Evolutionary conservation across 2,797 vertebrate genomes (phyloP).

Genomic region (Ibycter americanus): DNA sequence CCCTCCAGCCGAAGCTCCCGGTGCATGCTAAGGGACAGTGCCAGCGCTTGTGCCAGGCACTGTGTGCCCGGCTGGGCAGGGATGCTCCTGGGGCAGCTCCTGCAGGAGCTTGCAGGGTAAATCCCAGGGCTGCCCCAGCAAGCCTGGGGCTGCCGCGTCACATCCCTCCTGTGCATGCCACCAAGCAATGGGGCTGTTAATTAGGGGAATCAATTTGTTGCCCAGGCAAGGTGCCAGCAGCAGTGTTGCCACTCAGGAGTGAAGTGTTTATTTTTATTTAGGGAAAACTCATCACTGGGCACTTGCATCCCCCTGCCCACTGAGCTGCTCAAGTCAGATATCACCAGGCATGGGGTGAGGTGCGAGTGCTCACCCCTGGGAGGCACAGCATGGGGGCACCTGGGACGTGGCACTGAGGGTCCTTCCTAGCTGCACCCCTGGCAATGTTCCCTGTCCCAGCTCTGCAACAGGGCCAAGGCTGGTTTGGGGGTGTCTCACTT

Average conservation of each 20-base stretch:
- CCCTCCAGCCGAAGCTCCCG: accelerated
- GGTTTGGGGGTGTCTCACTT: not conserved
- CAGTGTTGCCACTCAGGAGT: accelerated
- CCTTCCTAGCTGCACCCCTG: not conserved
- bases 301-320: not conserved
- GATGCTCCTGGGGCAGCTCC: not conserved
- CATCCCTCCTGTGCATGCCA: accelerated
- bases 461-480: accelerated
- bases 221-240: not conserved
- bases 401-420: not conserved
- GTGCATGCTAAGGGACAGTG: accelerated
- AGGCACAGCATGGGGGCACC: not conserved
- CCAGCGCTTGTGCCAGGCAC: accelerated
- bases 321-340: not conserved
- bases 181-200: accelerated
- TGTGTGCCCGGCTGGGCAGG: accelerated
- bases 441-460: not conserved
- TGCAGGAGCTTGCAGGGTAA: not conserved
- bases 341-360: not conserved
- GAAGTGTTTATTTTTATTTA: not conserved
- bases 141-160: not conserved
- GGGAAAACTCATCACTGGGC: accelerated
- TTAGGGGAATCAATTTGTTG: not conserved
- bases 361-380: accelerated
- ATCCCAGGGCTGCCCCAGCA: accelerated